Percentiles rank a stretch among this genome's conserved stretches.
These are phyloP conservation scores for Lontra canadensis DNA, from an alignment of 2,113 vertebrate genomes.

Conservation along the genomic window DNA sequence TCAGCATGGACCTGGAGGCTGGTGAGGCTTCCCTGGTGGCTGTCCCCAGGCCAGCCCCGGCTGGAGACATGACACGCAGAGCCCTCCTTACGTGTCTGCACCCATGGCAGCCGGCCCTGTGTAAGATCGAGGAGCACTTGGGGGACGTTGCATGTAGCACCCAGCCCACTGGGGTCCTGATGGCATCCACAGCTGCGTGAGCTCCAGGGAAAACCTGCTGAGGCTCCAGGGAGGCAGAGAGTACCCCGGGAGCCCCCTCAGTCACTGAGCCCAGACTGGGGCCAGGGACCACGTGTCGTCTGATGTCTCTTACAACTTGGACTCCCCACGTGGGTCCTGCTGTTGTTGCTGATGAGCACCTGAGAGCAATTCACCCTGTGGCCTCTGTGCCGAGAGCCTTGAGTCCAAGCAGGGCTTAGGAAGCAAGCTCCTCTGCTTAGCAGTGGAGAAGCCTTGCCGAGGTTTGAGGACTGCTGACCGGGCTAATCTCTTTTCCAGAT, in stretches of 20 bases:
- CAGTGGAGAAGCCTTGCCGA: not conserved
- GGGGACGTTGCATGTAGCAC: not conserved
- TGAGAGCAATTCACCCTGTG: not conserved
- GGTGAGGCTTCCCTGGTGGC: not conserved
- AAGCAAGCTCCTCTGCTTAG: no score
- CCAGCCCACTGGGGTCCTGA: not conserved
- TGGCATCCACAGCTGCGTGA: not conserved
- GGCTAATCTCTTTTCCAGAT: not conserved
- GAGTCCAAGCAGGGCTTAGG: not conserved
- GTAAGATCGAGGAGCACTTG: rapidly evolving
- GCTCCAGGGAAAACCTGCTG: not conserved
- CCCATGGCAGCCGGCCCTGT: not conserved
- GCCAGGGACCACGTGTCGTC: not conserved
- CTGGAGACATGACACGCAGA: rapidly evolving
- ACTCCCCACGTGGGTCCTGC: not conserved
- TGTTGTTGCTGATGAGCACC: not conserved
- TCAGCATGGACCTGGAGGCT: not conserved
- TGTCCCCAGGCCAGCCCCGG: not conserved
- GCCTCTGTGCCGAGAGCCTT: not conserved
- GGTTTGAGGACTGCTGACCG: not conserved
- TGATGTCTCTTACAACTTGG: not conserved
- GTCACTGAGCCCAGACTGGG: not conserved
- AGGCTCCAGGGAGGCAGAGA: not conserved
- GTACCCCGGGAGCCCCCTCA: not conserved
- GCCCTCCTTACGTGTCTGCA: rapidly evolving